Percentiles rank a stretch among this genome's conserved stretches.
Evolutionary conservation across 1,140 invertebrate genomes (phyloP).

Genomic region (Lepidurus couesii): DNA sequence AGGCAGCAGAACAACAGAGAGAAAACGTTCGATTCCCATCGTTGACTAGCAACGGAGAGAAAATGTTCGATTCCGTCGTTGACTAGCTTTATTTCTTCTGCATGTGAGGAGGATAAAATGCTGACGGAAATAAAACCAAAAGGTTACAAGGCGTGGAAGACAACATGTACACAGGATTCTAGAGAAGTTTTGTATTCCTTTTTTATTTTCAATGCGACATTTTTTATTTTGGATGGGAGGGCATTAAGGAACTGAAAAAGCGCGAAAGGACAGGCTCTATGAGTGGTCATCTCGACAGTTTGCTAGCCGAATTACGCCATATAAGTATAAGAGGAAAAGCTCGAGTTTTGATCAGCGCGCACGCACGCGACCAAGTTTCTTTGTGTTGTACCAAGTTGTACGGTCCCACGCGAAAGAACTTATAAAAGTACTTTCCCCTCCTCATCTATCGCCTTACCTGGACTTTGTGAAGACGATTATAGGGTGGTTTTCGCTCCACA

Average conservation of each 20-base stretch:
- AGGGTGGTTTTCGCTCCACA: not conserved
- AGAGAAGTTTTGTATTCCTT: not conserved
- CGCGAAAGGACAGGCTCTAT: not conserved
- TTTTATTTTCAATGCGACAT: too few relatives aligned
- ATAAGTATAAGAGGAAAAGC: not conserved
- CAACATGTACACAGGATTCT: not conserved
- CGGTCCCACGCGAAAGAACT: not conserved
- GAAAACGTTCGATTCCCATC: not conserved
- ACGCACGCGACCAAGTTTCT: not conserved
- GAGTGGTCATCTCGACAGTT: too few relatives aligned
- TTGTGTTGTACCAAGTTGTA: not conserved
- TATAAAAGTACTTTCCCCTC: not conserved
- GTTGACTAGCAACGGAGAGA: not conserved
- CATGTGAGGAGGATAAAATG: not conserved
- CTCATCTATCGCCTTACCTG: not conserved
- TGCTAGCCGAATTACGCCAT: too few relatives aligned
- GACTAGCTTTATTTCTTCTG: not conserved
- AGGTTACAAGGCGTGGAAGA: not conserved
- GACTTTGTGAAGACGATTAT: slow-evolving; percentile 4
- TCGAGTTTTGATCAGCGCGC: not conserved
- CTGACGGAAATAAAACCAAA: not conserved
- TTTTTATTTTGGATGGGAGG: not conserved
- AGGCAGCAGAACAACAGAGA: not conserved
- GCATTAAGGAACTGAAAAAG: not conserved
- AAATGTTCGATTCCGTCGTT: not conserved